Percentiles rank a stretch among this genome's conserved stretches.
phyloP scores from a whole-genome alignment of 2,797 vertebrate genomes.

The Leptodactylus fallax region DNA sequence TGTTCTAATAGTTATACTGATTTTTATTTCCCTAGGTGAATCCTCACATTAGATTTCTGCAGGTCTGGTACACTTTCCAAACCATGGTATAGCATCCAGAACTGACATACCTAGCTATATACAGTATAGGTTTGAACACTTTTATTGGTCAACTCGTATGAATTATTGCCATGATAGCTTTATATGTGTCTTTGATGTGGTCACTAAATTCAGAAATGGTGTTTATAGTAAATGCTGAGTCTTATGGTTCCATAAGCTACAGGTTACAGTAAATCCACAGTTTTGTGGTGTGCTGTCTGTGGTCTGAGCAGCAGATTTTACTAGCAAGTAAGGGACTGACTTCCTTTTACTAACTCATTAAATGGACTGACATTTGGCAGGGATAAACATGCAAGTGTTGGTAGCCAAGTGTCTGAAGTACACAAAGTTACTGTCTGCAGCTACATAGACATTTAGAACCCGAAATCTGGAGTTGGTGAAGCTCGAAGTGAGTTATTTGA shows the following conservation, averaged over 20 bases:
- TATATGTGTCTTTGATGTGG: too few species aligned
- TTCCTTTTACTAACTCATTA: constrained; percentile 2
- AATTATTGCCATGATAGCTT: too few species aligned
- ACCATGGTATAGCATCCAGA: too few species aligned
- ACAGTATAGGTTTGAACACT: too few species aligned
- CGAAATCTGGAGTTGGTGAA: neutral
- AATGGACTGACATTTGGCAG: neutral
- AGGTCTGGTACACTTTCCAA: too few species aligned
- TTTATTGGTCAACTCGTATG: too few species aligned
- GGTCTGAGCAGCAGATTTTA: neutral
- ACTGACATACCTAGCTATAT: too few species aligned
- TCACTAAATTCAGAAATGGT: neutral
- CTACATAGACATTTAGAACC: neutral
- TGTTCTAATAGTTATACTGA: too few species aligned
- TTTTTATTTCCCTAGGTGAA: too few species aligned
- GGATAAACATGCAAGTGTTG: neutral
- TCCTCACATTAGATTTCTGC: too few species aligned
- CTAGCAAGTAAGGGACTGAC: neutral
- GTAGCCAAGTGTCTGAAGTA: constrained; percentile 5
- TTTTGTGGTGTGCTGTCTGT: neutral
- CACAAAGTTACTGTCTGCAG: neutral
- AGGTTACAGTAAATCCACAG: neutral
- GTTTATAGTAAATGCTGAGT: neutral
- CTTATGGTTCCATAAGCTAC: neutral
- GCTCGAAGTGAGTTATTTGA: neutral